Evolutionary conservation across 2,113 vertebrate species (phyloP).

Genomic region (Peromyscus polionotus): DNA sequence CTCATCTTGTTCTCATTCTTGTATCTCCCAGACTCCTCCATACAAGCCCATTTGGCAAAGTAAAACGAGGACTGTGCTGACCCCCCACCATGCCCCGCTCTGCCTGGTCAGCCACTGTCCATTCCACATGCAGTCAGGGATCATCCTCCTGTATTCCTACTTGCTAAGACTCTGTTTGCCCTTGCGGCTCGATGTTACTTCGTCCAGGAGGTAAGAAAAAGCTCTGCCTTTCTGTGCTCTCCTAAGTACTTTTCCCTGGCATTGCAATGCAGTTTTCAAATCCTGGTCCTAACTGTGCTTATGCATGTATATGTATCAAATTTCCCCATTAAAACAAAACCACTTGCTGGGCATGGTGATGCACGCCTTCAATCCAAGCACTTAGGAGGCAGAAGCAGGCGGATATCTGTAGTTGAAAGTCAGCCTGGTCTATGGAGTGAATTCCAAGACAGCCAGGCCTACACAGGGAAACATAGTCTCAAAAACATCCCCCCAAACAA

Average conservation of each 20-base stretch:
- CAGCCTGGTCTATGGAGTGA: not conserved
- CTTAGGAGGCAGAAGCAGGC: not conserved
- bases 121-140: not conserved
- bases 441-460: not conserved
- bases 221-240: not conserved
- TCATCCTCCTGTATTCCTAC: not conserved
- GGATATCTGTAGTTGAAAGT: not conserved
- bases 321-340: not conserved
- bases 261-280: not conserved
- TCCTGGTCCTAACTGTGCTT: constrained; percentile 5
- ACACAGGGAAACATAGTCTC: not conserved
- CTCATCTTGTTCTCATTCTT: not conserved
- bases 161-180: not conserved
- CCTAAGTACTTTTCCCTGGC: not conserved
- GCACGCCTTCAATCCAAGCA: not conserved
- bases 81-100: not conserved
- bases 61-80: not conserved
- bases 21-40: not conserved
- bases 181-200: not conserved
- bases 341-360: not conserved
- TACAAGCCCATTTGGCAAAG: not conserved
- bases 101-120: not conserved
- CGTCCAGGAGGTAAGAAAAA: not conserved
- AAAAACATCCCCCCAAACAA: not conserved
- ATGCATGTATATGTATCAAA: not conserved